Base-by-base conservation (phyloP, 2,113 vertebrate species). In the Brienomyrus longianalis region DNA sequence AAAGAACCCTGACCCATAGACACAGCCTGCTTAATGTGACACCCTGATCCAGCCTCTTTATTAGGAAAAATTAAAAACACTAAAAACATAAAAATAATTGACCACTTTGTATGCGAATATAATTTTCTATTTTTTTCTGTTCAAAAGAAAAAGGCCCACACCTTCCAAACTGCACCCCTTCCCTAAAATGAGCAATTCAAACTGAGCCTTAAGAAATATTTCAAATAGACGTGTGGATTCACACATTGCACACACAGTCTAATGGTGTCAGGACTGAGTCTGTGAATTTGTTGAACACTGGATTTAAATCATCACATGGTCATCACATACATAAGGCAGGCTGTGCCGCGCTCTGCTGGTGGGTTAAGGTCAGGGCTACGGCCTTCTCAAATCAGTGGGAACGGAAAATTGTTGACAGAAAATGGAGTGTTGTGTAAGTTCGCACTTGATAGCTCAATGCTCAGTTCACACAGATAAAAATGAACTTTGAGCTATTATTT, bases 71-170 rank as follows among this genome's bases (percentile, higher is more conserved):
- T 92, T 90, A 94, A 10, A n/a, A 66, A 10, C 23, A 23, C 59
- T 62, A 62, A 62, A 62, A 97, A 95, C 94, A 96, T 54, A 56
- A 56, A 56, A 56, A 23, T 56, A 54, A 54, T 96, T 98, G 98
- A 98, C 96, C 98, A 98, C 96, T 98, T 98, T 98, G 96, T 98
- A 99, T 98, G 97, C 31, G 31, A 31, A 31, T 31, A 1, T 31
- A 31, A 31, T 31, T 98, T 98, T 98, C 97, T 97, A 97, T 97
- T 96, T 96, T 31, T 95, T 96, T 95, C 94, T 95, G 95, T 94
- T 91, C 31, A 31, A 31, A 31, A 31, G 31, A 31, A 31, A 31
- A 31, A 31, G 31, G 31, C 31, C 31, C 31, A 31, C 31, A 31
- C 31, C 31, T 31, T 31, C 31, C 31, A 31, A 31, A 31, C 31